Evolutionary conservation across 53 echinoderm and acorn worm genomes (phyloP).

Genomic region (Antedon mediterranea): DNA sequence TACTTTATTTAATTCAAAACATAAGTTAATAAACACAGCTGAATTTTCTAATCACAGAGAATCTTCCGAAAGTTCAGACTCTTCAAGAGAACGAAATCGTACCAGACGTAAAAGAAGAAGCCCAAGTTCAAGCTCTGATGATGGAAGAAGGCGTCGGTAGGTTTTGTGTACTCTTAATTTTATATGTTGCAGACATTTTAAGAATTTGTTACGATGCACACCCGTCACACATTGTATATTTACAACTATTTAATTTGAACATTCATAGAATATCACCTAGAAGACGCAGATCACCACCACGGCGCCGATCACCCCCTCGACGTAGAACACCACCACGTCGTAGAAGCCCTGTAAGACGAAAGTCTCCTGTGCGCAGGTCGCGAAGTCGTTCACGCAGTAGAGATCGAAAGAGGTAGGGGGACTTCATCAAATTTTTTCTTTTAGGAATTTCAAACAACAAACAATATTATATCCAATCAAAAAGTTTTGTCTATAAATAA

Average conservation of each 20-base stretch:
- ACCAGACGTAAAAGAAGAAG: not conserved
- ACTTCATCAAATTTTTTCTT: no score
- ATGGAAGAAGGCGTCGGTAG: not conserved
- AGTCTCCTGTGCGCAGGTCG: conserved; percentile 4
- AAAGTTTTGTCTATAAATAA: no score
- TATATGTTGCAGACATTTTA: no score
- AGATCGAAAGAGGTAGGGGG: not conserved
- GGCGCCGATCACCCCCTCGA: conserved; percentile 7
- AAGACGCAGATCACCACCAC: conserved; percentile 2
- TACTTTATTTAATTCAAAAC: no score
- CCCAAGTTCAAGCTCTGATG: not conserved
- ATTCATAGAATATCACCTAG: conserved; percentile 12
- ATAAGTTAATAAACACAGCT: no score
- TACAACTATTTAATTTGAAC: conserved; percentile 8
- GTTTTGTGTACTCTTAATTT: no score
- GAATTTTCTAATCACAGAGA: not conserved
- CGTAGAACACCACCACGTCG: conserved; percentile 10
- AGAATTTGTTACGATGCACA: no score
- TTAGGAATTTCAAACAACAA: no score
- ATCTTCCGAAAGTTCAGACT: not conserved
- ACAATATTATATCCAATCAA: no score
- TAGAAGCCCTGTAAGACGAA: conserved; percentile 13
- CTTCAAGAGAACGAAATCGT: not conserved
- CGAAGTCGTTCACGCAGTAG: conserved; percentile 16
- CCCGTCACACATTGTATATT: not conserved